A percentile compares a stretch with the other conserved stretches of the same genome.
Evolutionary conservation across 2,113 vertebrate genomes (phyloP).

Genomic region (Salvator merianae): DNA sequence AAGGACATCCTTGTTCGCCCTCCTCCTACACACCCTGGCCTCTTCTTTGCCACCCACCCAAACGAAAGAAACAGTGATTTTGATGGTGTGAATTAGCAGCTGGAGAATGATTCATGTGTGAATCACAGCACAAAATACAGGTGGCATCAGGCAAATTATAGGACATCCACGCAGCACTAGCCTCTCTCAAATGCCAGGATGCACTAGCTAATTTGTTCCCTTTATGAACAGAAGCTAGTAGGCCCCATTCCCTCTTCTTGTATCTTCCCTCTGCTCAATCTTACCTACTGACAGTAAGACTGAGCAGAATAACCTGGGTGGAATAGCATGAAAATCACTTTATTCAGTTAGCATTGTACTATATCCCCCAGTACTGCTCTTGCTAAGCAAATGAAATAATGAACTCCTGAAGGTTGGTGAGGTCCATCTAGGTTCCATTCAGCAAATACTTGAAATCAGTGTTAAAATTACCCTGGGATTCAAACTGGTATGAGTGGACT

Average conservation of each 20-base stretch:
- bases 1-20: slow-evolving; percentile 2
- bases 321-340: not conserved
- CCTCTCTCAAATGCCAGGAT: slow-evolving; percentile 17
- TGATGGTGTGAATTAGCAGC: slow-evolving; percentile 35
- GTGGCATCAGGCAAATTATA: slow-evolving; percentile 35
- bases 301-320: not conserved
- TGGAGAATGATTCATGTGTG: slow-evolving; percentile 31
- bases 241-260: not conserved
- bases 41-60: slow-evolving; percentile 14
- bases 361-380: not conserved
- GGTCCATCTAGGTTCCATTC: not conserved
- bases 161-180: slow-evolving; percentile 21
- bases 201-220: not conserved
- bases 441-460: not conserved
- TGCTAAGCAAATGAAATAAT: not conserved
- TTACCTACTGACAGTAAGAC: not conserved
- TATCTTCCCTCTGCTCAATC: not conserved
- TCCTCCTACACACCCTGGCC: not conserved
- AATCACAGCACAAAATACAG: slow-evolving; percentile 32
- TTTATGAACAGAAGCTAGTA: not conserved
- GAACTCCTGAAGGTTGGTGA: not conserved
- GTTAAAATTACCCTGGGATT: not conserved
- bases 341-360: not conserved
- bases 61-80: slow-evolving; percentile 3
- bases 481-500: not conserved